phyloP scores from a whole-genome alignment of 1,140 invertebrate genomes.

The Paraescarpia echinospica region DNA sequence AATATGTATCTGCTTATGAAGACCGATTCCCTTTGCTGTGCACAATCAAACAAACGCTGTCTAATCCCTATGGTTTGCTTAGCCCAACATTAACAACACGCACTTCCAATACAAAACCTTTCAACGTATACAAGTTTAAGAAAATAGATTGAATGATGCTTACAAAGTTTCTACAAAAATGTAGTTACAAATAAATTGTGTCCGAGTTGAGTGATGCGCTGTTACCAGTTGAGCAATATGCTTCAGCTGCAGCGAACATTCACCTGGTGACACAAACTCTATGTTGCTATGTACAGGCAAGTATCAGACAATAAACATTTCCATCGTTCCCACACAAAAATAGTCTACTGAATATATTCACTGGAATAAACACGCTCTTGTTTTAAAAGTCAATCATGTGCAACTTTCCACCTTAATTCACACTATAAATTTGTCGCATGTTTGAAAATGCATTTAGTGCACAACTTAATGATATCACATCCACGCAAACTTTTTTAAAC shows the following conservation, averaged over 20 bases:
- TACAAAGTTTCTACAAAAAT: neutral
- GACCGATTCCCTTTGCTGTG: neutral
- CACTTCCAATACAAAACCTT: neutral
- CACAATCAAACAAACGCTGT: neutral
- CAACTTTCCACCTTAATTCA: neutral
- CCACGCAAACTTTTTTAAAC: neutral
- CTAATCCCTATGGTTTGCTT: neutral
- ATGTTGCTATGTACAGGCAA: conserved; percentile 5
- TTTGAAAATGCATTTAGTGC: neutral
- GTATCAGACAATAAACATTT: neutral
- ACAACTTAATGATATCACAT: neutral
- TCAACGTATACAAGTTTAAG: neutral
- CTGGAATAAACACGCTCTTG: neutral
- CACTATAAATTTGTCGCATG: neutral
- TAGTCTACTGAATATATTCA: neutral
- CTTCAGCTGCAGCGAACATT: neutral
- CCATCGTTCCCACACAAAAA: neutral
- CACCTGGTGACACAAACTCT: neutral
- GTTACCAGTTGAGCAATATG: neutral
- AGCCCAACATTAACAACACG: neutral
- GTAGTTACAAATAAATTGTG: neutral
- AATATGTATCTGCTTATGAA: neutral
- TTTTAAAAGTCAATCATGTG: neutral
- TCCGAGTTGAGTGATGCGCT: neutral
- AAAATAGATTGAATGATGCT: neutral